A percentile compares a stretch with the other conserved stretches of the same genome.
These are phyloP conservation scores for Agonum fuliginosum DNA, from an alignment of 2,888 invertebrate species.

Conservation along the genomic window DNA sequence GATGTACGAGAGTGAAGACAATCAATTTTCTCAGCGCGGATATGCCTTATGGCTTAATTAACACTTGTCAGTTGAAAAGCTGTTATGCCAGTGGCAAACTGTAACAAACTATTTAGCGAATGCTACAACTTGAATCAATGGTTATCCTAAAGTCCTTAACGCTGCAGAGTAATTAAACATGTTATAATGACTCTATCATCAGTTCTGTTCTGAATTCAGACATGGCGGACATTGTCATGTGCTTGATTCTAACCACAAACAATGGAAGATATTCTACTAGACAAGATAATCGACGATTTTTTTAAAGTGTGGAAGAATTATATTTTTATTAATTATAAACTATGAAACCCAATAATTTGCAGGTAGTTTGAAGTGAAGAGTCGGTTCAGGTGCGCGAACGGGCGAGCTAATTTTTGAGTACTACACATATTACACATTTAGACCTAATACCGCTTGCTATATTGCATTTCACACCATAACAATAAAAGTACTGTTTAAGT, in stretches of 20 bases:
- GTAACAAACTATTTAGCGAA: constrained; percentile 32
- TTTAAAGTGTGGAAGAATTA: too few relatives aligned
- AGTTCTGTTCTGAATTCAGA: constrained; percentile 11
- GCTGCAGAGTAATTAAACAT: constrained; percentile 13
- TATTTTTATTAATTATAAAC: too few relatives aligned
- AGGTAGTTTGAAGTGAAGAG: too few relatives aligned
- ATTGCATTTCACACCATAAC: too few relatives aligned
- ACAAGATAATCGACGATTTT: too few relatives aligned
- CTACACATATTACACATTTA: too few relatives aligned
- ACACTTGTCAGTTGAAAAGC: constrained; percentile 24
- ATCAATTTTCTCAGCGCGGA: neutral
- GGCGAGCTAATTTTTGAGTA: too few relatives aligned
- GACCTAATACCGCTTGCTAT: too few relatives aligned
- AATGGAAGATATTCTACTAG: neutral
- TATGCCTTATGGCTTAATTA: constrained; percentile 17
- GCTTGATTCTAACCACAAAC: neutral
- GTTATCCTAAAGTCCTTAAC: constrained; percentile 9
- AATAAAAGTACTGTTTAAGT: too few relatives aligned
- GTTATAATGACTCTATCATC: constrained; percentile 15
- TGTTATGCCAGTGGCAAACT: constrained; percentile 9
- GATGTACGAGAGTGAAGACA: too few relatives aligned
- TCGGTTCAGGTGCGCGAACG: too few relatives aligned
- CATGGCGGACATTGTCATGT: constrained; percentile 6
- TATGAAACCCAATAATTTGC: too few relatives aligned
- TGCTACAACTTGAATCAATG: constrained; percentile 37